Evolutionary conservation across 2,888 invertebrate genomes (phyloP), one percentile per base, ranked within the genome.

Genomic region (Platypus cylindrus): DNA sequence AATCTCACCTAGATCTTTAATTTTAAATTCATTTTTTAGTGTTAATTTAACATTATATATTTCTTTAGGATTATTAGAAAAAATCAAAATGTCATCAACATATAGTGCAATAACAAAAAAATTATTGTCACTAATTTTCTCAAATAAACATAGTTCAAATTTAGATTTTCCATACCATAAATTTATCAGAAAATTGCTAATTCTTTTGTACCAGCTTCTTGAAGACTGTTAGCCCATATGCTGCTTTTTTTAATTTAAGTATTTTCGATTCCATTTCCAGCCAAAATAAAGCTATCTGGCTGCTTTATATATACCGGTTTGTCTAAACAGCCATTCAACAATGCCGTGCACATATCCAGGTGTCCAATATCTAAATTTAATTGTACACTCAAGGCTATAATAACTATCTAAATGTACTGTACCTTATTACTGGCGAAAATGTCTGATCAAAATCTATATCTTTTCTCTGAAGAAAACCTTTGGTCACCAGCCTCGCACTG

Each of bases 401-500:
- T 5, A 28, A n/a, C n/a, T n/a, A 15, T 28, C 28, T 28, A n/a
- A 28, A 28, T 3, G 28, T 28, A 14, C 14, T 14, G 14, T 28
- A 15, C 13, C 13, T 28, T 9, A 31, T 22, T 3, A 31, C 31
- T 13, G 20, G 31, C 2, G 20, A 4, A 28, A 12, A 28, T 5
- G 28, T 28, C 4, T 30, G 12, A 3, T 16, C 30, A 18, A 17
- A 17, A 22, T 42, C 37, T 12, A 40, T 20, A 4, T 32, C 37
- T 11, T n/a, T 11, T 17, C 34, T 34, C 18, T 42, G 40, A 8
- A 17, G 20, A 36, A 22, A 45, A 13, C 38, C 41, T 39, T 37
- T 39, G 2, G 38, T 43, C 7, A 41, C 44, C 28, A 44, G 34
- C 13, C 40, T 29, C n/a, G 40, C 42, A 9, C 41, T 17, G 30